Conservation (phyloP, 2,888 invertebrate genomes). For the Diaphora mendica region DNA sequence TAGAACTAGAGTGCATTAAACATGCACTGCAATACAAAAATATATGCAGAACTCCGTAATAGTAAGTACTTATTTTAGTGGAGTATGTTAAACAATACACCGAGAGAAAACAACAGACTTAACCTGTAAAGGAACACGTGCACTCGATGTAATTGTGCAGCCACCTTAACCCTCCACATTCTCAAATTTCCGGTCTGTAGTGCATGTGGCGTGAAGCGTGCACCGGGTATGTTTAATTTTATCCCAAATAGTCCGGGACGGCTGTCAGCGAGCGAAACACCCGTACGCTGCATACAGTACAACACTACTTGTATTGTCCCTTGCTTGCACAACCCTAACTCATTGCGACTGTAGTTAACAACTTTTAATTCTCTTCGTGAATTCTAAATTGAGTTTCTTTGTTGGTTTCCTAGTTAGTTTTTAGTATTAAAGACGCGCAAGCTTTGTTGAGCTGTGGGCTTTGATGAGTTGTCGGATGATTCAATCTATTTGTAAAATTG, state of each 20-base stretch:
- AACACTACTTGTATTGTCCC: constrained; percentile 26
- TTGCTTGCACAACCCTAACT: constrained; percentile 43
- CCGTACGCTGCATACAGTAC: constrained; percentile 4
- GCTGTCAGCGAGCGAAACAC: constrained; percentile 22
- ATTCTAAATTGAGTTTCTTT: constrained; percentile 58
- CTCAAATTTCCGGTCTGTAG: constrained; percentile 52
- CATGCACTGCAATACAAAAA: not conserved
- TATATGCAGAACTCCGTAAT: not conserved
- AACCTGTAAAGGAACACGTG: constrained; percentile 14
- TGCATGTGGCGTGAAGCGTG: constrained; percentile 36
- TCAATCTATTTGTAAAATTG: not conserved
- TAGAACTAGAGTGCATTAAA: not conserved
- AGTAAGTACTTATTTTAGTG: not conserved
- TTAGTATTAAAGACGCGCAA: constrained; percentile 21
- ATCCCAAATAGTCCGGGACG: constrained; percentile 36
- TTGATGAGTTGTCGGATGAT: not conserved
- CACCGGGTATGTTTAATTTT: constrained; percentile 54
- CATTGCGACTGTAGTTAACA: constrained; percentile 56
- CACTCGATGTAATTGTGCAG: constrained; percentile 30
- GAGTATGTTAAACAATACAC: not conserved
- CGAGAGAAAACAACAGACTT: constrained; percentile 14
- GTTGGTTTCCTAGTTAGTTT: constrained; percentile 37
- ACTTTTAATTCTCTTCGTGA: constrained; percentile 57
- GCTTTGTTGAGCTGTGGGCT: constrained; percentile 11
- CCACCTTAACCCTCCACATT: constrained; percentile 34